Percentiles rank a stretch among this genome's conserved stretches.
phyloP scores from a whole-genome alignment of 2,888 invertebrate genomes.

The Drosophila austrosaltans region DNA sequence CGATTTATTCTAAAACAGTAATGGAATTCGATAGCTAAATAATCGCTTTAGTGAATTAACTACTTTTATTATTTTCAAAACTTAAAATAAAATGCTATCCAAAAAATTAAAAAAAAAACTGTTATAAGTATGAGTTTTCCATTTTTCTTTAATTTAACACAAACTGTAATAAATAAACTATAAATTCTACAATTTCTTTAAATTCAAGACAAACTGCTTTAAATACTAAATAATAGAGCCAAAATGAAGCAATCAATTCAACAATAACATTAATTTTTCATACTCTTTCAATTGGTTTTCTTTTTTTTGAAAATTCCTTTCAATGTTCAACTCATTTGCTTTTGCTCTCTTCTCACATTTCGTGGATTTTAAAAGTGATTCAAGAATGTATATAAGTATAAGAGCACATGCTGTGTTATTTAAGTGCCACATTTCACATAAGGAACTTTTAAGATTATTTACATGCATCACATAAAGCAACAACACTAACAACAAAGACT shows the following conservation, averaged over 20 bases:
- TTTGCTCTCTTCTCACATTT: conserved; percentile 2
- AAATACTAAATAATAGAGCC: too few relatives aligned
- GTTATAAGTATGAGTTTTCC: too few relatives aligned
- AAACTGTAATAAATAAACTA: too few relatives aligned
- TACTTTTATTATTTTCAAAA: too few relatives aligned
- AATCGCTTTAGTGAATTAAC: too few relatives aligned
- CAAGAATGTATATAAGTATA: background rate
- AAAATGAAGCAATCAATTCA: background rate
- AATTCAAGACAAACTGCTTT: too few relatives aligned
- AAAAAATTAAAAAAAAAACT: too few relatives aligned
- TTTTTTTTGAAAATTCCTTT: background rate
- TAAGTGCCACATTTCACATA: conserved; percentile 78
- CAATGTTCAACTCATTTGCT: background rate
- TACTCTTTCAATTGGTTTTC: background rate
- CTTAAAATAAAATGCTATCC: too few relatives aligned
- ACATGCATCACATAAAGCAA: conserved; percentile 59
- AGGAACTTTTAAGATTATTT: conserved; percentile 75
- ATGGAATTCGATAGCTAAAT: too few relatives aligned
- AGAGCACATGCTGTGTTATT: conserved; percentile 70
- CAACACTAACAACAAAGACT: conserved; percentile 25
- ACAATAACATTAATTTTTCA: background rate
- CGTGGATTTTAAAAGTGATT: background rate
- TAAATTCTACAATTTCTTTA: too few relatives aligned
- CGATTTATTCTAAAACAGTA: too few relatives aligned
- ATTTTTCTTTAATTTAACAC: too few relatives aligned